These are phyloP conservation scores for Flabesymbios commensalis DNA, from an alignment of 2,888 invertebrate genomes.

Conservation along the genomic window DNA sequence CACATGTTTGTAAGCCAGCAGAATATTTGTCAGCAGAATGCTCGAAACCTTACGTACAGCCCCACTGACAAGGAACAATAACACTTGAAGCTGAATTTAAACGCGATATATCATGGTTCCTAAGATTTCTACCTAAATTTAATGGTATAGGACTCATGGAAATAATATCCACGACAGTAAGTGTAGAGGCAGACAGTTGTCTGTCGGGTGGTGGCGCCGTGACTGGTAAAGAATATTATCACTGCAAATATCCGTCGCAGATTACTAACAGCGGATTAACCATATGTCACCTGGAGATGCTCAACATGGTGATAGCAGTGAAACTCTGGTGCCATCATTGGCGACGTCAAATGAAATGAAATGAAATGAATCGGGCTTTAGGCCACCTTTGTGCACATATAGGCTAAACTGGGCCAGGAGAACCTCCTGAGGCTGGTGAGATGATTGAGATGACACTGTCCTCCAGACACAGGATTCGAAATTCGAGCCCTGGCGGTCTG, in stretches of 20 bases:
- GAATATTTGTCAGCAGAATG: not conserved
- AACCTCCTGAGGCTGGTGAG: no score
- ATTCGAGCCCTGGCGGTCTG: no score
- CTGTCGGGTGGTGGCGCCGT: not conserved
- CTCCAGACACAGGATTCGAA: no score
- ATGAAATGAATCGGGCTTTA: no score
- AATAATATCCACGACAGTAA: not conserved
- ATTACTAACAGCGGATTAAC: not conserved
- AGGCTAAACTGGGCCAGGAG: no score
- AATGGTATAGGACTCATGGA: not conserved
- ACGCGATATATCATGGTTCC: not conserved
- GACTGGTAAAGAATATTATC: not conserved
- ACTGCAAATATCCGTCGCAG: not conserved
- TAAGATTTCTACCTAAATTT: not conserved
- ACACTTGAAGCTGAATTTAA: not conserved
- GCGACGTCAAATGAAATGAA: no score
- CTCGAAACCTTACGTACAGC: not conserved
- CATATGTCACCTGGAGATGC: conserved; percentile 1
- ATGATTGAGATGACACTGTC: no score
- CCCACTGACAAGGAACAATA: not conserved
- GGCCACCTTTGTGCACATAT: no score
- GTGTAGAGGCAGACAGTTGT: not conserved
- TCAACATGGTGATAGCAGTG: not conserved
- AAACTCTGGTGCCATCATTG: not conserved
- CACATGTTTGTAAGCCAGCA: not conserved